Percentiles rank a stretch among this genome's conserved stretches.
Evolutionary conservation across 2,888 invertebrate genomes (phyloP).

Genomic region (Megastigmus dorsalis): DNA sequence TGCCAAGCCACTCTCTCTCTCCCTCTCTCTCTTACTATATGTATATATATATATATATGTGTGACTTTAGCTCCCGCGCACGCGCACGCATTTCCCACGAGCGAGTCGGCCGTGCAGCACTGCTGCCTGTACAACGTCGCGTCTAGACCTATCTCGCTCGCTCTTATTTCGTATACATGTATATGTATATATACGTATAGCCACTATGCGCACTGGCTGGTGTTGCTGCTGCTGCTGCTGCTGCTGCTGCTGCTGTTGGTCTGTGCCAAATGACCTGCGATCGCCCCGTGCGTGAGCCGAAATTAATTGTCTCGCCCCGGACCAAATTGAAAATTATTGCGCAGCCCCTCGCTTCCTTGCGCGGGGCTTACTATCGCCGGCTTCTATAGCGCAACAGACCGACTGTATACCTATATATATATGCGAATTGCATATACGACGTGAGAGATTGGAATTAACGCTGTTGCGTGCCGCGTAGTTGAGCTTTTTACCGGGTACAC

Average conservation of each 20-base stretch:
- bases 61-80: background rate
- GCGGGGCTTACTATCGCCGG: background rate
- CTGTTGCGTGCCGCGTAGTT: too few species aligned
- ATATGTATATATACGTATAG: too few species aligned
- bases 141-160: background rate
- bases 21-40: background rate
- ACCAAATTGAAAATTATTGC: slow-evolving; percentile 45
- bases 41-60: background rate
- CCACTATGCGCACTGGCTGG: too few species aligned
- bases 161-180: background rate
- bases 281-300: background rate
- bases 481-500: too few species aligned
- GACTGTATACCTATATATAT: too few species aligned
- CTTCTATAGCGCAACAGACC: background rate
- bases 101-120: background rate
- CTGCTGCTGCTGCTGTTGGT: background rate
- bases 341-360: background rate
- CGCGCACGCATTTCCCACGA: slow-evolving; percentile 7
- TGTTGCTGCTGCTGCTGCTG: background rate
- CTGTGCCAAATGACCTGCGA: slow-evolving; percentile 26
- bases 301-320: slow-evolving; percentile 44
- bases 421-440: slow-evolving; percentile 19
- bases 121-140: background rate
- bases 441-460: slow-evolving; percentile 24
- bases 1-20: too few species aligned